Percentiles rank a stretch among this genome's conserved stretches.
Evolutionary conservation across 1,140 invertebrate genomes (phyloP).

Genomic region (Nymphalis io): DNA sequence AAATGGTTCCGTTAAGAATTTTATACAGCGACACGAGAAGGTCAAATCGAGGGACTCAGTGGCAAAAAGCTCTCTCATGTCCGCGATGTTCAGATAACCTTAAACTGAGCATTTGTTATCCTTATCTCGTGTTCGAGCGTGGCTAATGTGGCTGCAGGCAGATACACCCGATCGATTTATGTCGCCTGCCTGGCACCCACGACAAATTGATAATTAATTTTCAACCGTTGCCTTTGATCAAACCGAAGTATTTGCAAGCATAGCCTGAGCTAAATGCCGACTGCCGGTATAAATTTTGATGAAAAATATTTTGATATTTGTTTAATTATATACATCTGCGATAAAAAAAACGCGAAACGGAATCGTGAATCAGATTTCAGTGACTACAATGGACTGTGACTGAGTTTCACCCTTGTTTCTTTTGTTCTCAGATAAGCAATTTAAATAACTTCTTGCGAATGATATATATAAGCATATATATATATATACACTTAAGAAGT

Average conservation of each 20-base stretch:
- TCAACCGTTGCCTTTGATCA: conserved; percentile 71
- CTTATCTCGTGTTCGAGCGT: conserved; percentile 76
- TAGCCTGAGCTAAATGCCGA: conserved; percentile 50
- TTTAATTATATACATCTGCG: conserved; percentile 24
- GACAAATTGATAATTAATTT: conserved; percentile 81
- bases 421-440: conserved; percentile 63
- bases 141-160: conserved; percentile 76
- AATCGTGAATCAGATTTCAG: conserved; percentile 30
- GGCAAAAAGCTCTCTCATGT: conserved; percentile 79
- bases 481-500: conserved; percentile 38
- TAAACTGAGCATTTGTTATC: conserved; percentile 80
- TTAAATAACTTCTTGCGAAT: conserved; percentile 57
- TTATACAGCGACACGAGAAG: conserved; percentile 51
- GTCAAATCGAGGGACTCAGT: conserved; percentile 66
- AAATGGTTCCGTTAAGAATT: conserved; percentile 28
- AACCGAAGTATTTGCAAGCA: conserved; percentile 70
- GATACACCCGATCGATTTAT: conserved; percentile 78
- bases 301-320: conserved; percentile 44
- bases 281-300: conserved; percentile 50
- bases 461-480: no score
- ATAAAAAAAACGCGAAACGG: conserved; percentile 10
- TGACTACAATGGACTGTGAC: conserved; percentile 48
- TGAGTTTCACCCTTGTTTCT: conserved; percentile 45
- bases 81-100: conserved; percentile 78
- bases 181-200: conserved; percentile 74